These are phyloP conservation scores for Myotis pilosus DNA, from an alignment of 2,797 vertebrate species.

Conservation along the genomic window DNA sequence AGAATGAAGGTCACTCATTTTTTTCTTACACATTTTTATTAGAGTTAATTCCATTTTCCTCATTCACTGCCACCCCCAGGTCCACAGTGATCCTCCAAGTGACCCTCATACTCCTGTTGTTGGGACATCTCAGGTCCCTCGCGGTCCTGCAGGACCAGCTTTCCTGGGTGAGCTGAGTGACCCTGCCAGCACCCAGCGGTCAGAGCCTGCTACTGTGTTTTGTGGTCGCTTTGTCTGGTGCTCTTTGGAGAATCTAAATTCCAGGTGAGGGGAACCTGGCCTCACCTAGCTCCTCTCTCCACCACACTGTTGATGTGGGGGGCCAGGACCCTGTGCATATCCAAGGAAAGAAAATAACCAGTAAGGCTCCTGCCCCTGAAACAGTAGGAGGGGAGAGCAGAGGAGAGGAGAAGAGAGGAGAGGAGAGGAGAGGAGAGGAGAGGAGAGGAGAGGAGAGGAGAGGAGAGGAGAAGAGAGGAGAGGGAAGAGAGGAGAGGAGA, in stretches of 20 bases:
- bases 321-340: neutral
- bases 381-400: neutral
- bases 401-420: neutral
- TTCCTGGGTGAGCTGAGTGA: neutral
- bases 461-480: neutral
- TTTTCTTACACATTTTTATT: neutral
- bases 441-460: neutral
- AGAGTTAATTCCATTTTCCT: neutral
- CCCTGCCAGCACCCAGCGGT: neutral
- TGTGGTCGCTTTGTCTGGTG: neutral
- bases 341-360: neutral
- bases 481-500: neutral
- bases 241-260: neutral
- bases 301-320: neutral
- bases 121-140: neutral
- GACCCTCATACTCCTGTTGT: rapidly evolving
- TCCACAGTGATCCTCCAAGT: neutral
- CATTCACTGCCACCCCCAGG: neutral
- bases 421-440: too few relatives aligned
- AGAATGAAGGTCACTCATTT: neutral
- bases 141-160: neutral
- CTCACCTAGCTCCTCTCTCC: neutral
- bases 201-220: neutral
- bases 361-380: neutral
- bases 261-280: neutral